Evolutionary conservation across 2,113 vertebrate genomes (phyloP).

Genomic region (Myxocyprinus asiaticus): DNA sequence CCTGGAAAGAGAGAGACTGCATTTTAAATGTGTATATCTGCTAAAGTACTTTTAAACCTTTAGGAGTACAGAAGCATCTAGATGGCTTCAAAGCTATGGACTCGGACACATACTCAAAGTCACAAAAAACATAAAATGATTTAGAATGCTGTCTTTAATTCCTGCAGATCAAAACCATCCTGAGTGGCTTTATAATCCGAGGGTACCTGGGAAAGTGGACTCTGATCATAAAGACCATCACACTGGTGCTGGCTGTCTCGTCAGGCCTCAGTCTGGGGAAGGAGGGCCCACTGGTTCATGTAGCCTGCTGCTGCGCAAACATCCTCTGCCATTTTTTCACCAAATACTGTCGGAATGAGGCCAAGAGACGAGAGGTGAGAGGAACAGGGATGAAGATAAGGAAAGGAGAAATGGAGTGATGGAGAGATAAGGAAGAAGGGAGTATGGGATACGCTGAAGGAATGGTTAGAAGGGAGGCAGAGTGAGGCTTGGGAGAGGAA

Average conservation of each 20-base stretch:
- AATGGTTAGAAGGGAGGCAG: constrained; percentile 9
- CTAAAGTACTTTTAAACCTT: no score
- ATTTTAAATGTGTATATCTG: no score
- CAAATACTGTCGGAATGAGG: constrained; percentile 96
- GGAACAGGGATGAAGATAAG: neutral
- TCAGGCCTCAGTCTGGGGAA: constrained; percentile 95
- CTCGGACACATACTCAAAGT: no score
- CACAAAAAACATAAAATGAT: no score
- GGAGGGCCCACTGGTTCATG: constrained; percentile 94
- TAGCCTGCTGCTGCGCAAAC: constrained; percentile 97
- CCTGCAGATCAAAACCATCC: constrained; percentile 94
- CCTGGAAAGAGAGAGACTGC: no score
- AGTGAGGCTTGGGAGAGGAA: constrained; percentile 9
- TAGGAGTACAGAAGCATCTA: no score
- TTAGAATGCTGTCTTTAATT: neutral
- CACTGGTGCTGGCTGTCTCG: constrained; percentile 93
- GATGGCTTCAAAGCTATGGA: no score
- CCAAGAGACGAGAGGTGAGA: constrained; percentile 90
- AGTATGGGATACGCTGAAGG: constrained; percentile 32
- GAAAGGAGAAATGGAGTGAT: constrained; percentile 16
- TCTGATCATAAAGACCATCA: constrained; percentile 92
- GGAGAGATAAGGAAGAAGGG: constrained; percentile 23
- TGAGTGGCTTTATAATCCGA: constrained; percentile 96
- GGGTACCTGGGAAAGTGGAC: constrained; percentile 98
- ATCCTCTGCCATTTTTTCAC: constrained; percentile 95